Percentiles rank a stretch among this genome's conserved stretches.
These are phyloP conservation scores for Montifringilla adamsi DNA, from an alignment of 2,113 vertebrate genomes.

Conservation along the genomic window DNA sequence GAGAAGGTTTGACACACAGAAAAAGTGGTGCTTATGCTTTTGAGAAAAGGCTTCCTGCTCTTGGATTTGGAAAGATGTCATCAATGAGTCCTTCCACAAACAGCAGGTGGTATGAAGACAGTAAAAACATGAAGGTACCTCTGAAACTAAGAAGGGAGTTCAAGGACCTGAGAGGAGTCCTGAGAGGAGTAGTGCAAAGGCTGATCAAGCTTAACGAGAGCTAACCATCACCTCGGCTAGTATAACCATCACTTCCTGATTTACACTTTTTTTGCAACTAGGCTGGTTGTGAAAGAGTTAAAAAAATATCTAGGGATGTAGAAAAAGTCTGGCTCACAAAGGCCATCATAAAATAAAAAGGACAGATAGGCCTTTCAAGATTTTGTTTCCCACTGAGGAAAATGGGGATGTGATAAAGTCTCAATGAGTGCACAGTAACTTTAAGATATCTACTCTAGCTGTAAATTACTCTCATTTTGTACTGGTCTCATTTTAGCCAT, in stretches of 20 bases:
- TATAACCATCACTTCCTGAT: not conserved
- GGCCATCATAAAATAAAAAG: not conserved
- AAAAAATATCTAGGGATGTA: not conserved
- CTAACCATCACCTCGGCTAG: not conserved
- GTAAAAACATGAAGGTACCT: constrained; percentile 14
- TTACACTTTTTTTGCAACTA: not conserved
- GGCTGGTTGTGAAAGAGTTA: not conserved
- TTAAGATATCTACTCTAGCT: not conserved
- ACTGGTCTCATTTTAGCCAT: not conserved
- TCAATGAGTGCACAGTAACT: not conserved
- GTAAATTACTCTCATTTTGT: not conserved
- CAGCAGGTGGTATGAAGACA: constrained; percentile 17
- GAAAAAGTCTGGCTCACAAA: not conserved
- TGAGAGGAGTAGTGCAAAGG: not conserved
- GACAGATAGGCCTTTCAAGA: not conserved
- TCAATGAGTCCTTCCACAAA: constrained; percentile 21
- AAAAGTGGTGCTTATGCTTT: not conserved
- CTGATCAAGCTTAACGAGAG: not conserved
- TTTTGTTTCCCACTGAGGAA: not conserved
- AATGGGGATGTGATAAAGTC: not conserved
- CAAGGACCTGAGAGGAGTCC: not conserved
- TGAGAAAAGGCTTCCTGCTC: not conserved
- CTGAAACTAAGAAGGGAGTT: constrained; percentile 18
- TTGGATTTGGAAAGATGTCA: not conserved
- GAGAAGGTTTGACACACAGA: not conserved